Evolutionary conservation across 2,888 invertebrate genomes (phyloP).

Genomic region (Pammene fasciana): DNA sequence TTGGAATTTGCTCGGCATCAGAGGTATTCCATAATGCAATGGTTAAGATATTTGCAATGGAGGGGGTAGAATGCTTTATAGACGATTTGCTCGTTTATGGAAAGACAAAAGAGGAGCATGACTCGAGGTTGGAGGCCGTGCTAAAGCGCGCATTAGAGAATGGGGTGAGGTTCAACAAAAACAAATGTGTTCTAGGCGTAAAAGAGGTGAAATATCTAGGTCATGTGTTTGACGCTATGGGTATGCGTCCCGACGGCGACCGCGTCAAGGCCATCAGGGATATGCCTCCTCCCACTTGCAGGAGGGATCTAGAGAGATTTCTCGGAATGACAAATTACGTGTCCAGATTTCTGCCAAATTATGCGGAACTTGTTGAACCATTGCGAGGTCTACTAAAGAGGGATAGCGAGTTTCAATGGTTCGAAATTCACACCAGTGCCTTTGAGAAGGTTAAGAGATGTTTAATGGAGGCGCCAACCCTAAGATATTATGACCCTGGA

Average conservation of each 20-base stretch:
- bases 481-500: neutral
- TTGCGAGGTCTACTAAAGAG: neutral
- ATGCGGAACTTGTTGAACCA: neutral
- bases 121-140: neutral
- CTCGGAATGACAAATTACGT: constrained; percentile 23
- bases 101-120: constrained; percentile 7
- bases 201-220: constrained; percentile 3
- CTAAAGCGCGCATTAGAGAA: neutral
- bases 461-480: constrained; percentile 7
- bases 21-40: constrained; percentile 24
- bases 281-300: constrained; percentile 5
- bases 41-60: constrained; percentile 16
- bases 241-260: constrained; percentile 6
- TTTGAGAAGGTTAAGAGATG: neutral
- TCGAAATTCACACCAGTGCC: neutral
- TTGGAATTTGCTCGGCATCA: constrained; percentile 17
- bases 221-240: neutral
- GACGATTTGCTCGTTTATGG: constrained; percentile 20
- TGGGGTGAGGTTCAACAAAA: constrained; percentile 16
- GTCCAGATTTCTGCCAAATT: constrained; percentile 6
- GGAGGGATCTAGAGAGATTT: constrained; percentile 12
- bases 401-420: no score
- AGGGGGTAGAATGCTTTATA: constrained; percentile 7
- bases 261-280: neutral
- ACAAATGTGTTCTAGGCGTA: neutral